A percentile compares a stretch with the other conserved stretches of the same genome.
These are phyloP conservation scores for Pimpla rufipes DNA, from an alignment of 2,888 invertebrate genomes.

Conservation along the genomic window DNA sequence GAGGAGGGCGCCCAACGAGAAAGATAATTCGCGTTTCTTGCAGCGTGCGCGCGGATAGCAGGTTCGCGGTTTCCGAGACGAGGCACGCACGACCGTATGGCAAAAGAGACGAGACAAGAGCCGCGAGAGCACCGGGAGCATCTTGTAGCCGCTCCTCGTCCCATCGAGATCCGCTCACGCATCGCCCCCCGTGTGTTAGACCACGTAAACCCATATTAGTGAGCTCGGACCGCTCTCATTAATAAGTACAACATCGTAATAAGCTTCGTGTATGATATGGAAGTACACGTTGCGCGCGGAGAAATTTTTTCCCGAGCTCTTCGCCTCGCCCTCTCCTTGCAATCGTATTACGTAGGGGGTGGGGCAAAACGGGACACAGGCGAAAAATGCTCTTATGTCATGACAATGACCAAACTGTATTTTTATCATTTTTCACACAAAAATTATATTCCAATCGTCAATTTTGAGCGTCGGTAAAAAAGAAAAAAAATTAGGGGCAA, in stretches of 20 bases:
- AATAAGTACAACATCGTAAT: conserved; percentile 65
- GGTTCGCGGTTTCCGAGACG: conserved; percentile 63
- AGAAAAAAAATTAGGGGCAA: no score
- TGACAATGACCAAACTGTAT: no score
- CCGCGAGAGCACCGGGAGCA: conserved; percentile 16
- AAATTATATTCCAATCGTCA: no score
- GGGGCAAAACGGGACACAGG: no score
- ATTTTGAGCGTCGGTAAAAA: background rate
- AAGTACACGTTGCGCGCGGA: conserved; percentile 20
- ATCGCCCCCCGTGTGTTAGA: conserved; percentile 41
- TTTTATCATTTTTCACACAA: no score
- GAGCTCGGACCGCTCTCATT: conserved; percentile 55
- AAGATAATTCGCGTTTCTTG: conserved; percentile 66
- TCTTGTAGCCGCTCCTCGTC: background rate
- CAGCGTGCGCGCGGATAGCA: conserved; percentile 60
- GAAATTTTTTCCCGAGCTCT: conserved; percentile 2
- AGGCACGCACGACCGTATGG: conserved; percentile 35
- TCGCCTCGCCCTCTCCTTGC: background rate
- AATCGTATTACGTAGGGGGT: no score
- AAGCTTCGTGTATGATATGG: conserved; percentile 45
- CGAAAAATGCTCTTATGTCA: no score
- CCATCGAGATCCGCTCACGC: conserved; percentile 53
- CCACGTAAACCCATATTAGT: conserved; percentile 58
- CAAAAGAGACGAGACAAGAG: conserved; percentile 42
- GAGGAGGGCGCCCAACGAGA: conserved; percentile 43